phyloP scores from a whole-genome alignment of 53 echinoderm and acorn worm species.

The Astropecten irregularis region DNA sequence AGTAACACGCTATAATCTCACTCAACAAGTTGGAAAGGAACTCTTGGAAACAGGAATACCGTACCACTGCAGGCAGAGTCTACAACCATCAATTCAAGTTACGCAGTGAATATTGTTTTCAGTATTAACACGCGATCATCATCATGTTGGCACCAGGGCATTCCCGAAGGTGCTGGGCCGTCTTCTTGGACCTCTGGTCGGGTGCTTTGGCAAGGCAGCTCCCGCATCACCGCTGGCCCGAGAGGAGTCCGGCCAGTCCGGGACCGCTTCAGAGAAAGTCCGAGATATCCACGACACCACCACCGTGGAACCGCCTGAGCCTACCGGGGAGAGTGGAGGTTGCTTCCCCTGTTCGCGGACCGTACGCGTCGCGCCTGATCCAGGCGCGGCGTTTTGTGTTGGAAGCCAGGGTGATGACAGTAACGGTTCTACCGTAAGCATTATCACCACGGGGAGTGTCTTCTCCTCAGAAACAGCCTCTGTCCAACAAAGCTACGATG shows the following conservation, averaged over 20 bases:
- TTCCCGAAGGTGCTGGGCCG: background rate
- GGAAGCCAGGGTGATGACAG: conserved; percentile 23
- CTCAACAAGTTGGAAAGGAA: too few species aligned
- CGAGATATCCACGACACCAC: background rate
- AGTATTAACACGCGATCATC: background rate
- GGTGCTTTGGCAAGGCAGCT: background rate
- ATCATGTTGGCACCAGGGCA: background rate
- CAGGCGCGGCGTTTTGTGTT: background rate
- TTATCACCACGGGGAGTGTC: conserved; percentile 7
- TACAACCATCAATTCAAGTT: too few species aligned
- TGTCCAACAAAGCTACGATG: background rate
- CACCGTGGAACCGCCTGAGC: background rate
- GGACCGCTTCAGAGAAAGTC: background rate
- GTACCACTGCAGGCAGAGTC: too few species aligned
- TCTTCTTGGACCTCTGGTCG: background rate
- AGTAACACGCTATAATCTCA: too few species aligned
- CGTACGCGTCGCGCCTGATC: background rate
- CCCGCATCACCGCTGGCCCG: background rate
- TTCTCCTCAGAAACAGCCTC: background rate
- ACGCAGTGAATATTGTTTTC: background rate
- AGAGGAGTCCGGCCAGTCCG: background rate
- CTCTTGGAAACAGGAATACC: too few species aligned
- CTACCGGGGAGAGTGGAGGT: background rate
- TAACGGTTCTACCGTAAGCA: too few species aligned
- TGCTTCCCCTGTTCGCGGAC: background rate